Evolutionary conservation across 1,140 invertebrate genomes (phyloP).

Genomic region (Colletes gigas): DNA sequence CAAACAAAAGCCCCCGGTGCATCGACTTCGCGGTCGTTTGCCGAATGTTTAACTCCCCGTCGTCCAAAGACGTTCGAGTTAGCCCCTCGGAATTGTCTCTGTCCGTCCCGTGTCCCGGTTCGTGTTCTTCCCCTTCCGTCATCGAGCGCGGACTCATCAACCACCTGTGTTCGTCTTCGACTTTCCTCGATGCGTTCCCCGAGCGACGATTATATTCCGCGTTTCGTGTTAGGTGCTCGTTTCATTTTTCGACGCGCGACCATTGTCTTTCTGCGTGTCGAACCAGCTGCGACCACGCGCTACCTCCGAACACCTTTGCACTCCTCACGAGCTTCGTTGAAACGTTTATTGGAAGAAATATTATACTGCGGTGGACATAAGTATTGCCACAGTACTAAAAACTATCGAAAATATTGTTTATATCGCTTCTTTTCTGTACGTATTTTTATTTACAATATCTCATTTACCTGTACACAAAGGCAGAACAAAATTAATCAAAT

Average conservation of each 20-base stretch:
- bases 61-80: neutral
- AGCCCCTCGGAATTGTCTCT: neutral
- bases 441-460: no score
- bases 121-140: slow-evolving; percentile 49
- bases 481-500: no score
- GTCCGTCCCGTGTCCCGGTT: neutral
- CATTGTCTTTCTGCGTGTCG: slow-evolving; percentile 20
- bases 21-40: slow-evolving; percentile 62
- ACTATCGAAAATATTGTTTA: no score
- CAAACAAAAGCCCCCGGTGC: slow-evolving; percentile 68
- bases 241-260: slow-evolving; percentile 22
- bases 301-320: no score
- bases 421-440: no score
- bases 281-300: no score
- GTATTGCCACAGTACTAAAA: no score
- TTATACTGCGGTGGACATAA: no score
- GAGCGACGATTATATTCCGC: slow-evolving; percentile 53
- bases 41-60: slow-evolving; percentile 64
- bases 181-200: slow-evolving; percentile 50
- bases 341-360: no score
- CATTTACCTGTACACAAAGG: no score
- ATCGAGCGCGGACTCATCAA: slow-evolving; percentile 72
- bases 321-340: no score
- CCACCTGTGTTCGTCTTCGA: slow-evolving; percentile 71
- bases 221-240: slow-evolving; percentile 9